A percentile compares a stretch with the other conserved stretches of the same genome.
These are phyloP conservation scores for Drosophila albomicans DNA, from an alignment of 1,140 invertebrate species.

Conservation along the genomic window DNA sequence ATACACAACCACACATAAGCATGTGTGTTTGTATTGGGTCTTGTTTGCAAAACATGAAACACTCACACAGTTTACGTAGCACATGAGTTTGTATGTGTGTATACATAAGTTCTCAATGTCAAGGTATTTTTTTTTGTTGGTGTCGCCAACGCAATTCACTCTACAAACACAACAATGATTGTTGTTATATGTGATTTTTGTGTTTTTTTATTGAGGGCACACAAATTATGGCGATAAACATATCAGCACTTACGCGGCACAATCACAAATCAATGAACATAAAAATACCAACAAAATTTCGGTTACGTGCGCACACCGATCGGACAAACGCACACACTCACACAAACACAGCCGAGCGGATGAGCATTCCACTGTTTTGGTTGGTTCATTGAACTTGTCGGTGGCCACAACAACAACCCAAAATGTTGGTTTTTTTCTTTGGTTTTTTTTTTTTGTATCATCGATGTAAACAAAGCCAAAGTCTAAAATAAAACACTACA, in stretches of 20 bases:
- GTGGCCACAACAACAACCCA: conserved; percentile 44
- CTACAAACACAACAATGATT: conserved; percentile 11
- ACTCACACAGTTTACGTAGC: conserved; percentile 1
- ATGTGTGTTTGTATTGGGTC: conserved; percentile 17
- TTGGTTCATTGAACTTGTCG: conserved; percentile 70
- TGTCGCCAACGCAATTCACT: conserved; percentile 26
- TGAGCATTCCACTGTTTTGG: conserved; percentile 55
- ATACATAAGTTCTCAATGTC: conserved; percentile 65
- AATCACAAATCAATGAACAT: conserved; percentile 48
- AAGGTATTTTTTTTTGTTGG: conserved; percentile 61
- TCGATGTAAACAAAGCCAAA: conserved; percentile 56
- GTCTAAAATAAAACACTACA: conserved; percentile 54
- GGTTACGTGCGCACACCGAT: conserved; percentile 39
- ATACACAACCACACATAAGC: conserved; percentile 16
- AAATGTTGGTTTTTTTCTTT: conserved; percentile 41
- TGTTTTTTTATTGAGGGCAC: conserved; percentile 24
- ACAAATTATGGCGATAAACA: conserved; percentile 51
- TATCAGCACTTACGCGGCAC: conserved; percentile 32
- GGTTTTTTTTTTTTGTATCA: conserved; percentile 22
- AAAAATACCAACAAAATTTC: conserved; percentile 50
- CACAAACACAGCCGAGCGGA: conserved; percentile 11
- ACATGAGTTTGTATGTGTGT: conserved; percentile 19
- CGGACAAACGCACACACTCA: conserved; percentile 31
- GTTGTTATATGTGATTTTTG: conserved; percentile 31
- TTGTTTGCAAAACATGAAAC: conserved; percentile 53